Conservation (phyloP, 2,797 vertebrate species). For the Artibeus jamaicensis region DNA sequence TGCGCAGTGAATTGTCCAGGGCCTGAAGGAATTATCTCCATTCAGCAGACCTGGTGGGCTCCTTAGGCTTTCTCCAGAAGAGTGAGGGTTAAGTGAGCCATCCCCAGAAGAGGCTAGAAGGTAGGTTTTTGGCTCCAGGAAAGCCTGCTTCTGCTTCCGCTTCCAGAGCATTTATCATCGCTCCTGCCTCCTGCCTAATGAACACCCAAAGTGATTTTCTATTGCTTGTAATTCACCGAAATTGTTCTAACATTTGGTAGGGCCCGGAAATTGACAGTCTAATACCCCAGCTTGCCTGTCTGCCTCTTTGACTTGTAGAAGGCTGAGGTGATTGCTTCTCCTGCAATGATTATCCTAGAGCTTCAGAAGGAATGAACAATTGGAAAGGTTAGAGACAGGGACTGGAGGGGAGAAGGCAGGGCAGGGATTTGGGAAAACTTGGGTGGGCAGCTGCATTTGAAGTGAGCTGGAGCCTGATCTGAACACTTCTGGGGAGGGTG, state of each 20-base stretch:
- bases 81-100: conserved; percentile 11
- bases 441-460: not conserved
- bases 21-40: not conserved
- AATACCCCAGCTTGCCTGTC: conserved; percentile 73
- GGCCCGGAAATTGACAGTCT: conserved; percentile 81
- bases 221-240: conserved; percentile 84
- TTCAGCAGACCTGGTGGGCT: not conserved
- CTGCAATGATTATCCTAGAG: conserved; percentile 73
- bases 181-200: conserved; percentile 80
- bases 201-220: conserved; percentile 84
- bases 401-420: conserved; percentile 51
- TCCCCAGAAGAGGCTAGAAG: conserved; percentile 1
- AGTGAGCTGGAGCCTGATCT: not conserved
- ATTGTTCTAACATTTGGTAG: conserved; percentile 83
- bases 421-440: not conserved
- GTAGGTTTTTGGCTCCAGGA: conserved; percentile 3
- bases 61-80: not conserved
- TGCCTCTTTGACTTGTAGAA: conserved; percentile 77
- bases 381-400: conserved; percentile 77
- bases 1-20: not conserved
- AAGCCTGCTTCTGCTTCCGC: conserved; percentile 43
- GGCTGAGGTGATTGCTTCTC: conserved; percentile 81
- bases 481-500: not conserved
- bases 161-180: conserved; percentile 75
- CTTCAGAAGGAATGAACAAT: conserved; percentile 80